Base-by-base conservation (phyloP, 2,888 invertebrate species). In the Xylophagus ater region DNA sequence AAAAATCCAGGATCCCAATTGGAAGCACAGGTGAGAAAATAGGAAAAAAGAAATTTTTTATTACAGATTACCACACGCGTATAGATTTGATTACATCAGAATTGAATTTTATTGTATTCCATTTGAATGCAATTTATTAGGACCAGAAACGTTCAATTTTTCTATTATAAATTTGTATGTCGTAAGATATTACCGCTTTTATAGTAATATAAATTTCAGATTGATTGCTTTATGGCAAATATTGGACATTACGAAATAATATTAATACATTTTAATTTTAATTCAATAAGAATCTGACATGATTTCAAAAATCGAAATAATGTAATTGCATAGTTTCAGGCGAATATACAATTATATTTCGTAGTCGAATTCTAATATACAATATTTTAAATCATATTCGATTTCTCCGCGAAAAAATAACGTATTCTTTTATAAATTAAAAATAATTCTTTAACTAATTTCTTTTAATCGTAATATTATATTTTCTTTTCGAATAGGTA, bases 1-100 rank as follows among this genome's bases (percentile, higher is more conserved):
- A 75, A 74, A 57, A 73, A 73, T 54, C 67, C 69, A 21, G 76
- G 75, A 14, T 59, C 67, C 12, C 70, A 72, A 50, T 56, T 68
- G 38, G 75, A 73, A 54, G 70, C 69, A 36, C 74, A 76, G 60
- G 67, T 67, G 43, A 49, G 52, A 7, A 25, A 9, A 4, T 10
- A 31, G 18, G 18, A n/a, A 31, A 31, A 4, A 14, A 7, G 21
- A 7, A 9, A 21, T 21, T 21, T 21, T 9, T 21, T 21, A 7
- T 7, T 21, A 7, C 21, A 7, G 5, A 5, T 21, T 21, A 21
- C 21, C 9, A 21, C 9, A 7, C 21, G 21, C 21, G 21, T 7
- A 21, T 21, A 21, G n/a, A 21, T 21, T 21, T 9, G 21, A 5
- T 9, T 7, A 21, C 5, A 5, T 7, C 6, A 21, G 21, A 21